Conservation (phyloP, 2,797 vertebrate species). For the Phoebastria nigripes region DNA sequence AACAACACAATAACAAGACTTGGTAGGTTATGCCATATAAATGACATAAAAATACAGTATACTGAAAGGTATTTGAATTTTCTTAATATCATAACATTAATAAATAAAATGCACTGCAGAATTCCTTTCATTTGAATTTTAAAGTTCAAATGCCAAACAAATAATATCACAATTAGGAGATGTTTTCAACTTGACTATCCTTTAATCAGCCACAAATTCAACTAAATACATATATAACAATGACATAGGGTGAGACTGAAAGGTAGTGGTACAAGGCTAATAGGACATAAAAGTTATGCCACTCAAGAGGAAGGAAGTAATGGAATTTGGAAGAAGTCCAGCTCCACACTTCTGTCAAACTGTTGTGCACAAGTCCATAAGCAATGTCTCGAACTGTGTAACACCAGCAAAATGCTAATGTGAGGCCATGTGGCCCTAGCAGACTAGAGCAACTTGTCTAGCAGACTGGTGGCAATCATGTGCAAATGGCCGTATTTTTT, state of each 20-base stretch:
- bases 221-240: neutral
- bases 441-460: neutral
- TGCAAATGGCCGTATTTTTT: neutral
- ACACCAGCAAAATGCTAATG: neutral
- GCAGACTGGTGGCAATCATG: neutral
- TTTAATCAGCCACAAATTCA: neutral
- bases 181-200: neutral
- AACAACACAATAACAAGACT: neutral
- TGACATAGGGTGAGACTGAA: neutral
- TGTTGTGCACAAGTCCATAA: neutral
- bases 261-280: neutral
- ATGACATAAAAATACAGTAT: neutral
- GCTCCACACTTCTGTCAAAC: neutral
- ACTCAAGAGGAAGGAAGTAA: neutral
- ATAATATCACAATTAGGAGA: neutral
- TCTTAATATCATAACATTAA: neutral
- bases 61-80: neutral
- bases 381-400: neutral
- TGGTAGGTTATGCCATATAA: neutral
- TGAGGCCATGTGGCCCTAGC: neutral
- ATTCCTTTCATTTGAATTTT: neutral
- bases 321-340: neutral
- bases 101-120: neutral
- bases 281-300: neutral
- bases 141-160: neutral